Evolutionary conservation across 2,113 vertebrate species (phyloP).

Genomic region (Pogonocichla stellata): DNA sequence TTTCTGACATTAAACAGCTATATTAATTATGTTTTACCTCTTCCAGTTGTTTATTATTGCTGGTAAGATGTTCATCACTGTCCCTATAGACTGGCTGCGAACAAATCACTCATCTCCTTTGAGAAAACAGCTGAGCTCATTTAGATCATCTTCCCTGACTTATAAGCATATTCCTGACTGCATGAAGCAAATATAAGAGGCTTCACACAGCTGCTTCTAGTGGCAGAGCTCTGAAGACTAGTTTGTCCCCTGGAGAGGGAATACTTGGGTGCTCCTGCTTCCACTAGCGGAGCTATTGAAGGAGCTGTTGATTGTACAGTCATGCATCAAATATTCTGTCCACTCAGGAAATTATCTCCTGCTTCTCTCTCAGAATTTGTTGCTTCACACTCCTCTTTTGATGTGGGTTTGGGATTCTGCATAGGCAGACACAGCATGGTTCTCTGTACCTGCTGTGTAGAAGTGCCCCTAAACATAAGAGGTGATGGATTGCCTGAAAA

Average conservation of each 20-base stretch:
- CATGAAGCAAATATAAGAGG: background rate
- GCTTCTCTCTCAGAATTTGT: background rate
- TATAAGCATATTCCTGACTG: background rate
- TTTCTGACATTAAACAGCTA: background rate
- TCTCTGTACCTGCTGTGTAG: background rate
- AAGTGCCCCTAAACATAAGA: background rate
- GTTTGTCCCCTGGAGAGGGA: background rate
- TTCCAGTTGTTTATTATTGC: background rate
- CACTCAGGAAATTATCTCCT: background rate
- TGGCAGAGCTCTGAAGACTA: background rate
- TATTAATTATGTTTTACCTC: background rate
- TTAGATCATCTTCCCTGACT: background rate
- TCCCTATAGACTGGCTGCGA: background rate
- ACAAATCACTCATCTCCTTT: background rate
- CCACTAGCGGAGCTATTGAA: background rate
- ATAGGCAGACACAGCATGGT: background rate
- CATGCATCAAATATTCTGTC: background rate
- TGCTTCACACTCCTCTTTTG: background rate
- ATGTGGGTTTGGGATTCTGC: background rate
- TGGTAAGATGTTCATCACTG: background rate
- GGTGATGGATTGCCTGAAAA: background rate
- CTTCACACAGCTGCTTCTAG: background rate
- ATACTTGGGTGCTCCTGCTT: background rate
- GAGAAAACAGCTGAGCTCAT: background rate
- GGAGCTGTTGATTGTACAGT: background rate